Percentiles rank a stretch among this genome's conserved stretches.
Evolutionary conservation across 2,888 invertebrate species (phyloP).

Genomic region (Andrena hattorfiana): DNA sequence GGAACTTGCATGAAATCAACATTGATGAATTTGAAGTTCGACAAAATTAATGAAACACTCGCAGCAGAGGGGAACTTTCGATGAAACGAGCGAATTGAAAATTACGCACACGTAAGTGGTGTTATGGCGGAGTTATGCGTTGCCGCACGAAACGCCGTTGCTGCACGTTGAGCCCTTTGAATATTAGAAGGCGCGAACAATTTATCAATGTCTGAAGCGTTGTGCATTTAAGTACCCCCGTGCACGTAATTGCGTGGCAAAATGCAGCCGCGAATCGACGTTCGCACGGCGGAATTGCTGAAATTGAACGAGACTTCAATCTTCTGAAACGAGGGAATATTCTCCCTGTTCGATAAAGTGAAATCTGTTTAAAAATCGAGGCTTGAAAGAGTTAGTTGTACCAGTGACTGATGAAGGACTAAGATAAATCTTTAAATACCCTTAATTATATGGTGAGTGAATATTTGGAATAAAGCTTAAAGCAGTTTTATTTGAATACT

Average conservation of each 20-base stretch:
- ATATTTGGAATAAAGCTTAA: too few relatives aligned
- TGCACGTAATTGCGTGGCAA: conserved; percentile 26
- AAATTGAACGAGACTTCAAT: not conserved
- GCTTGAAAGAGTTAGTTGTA: too few relatives aligned
- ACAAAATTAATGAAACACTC: conserved; percentile 36
- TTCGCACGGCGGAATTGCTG: not conserved
- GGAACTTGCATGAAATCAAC: conserved; percentile 6
- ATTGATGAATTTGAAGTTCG: not conserved
- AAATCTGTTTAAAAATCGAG: not conserved
- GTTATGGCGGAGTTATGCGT: not conserved
- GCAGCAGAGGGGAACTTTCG: conserved; percentile 12
- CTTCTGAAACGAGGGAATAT: not conserved
- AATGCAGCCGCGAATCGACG: conserved; percentile 18
- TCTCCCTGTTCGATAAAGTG: not conserved
- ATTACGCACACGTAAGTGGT: conserved; percentile 21
- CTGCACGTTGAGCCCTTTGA: conserved; percentile 23
- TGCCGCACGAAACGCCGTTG: conserved; percentile 7
- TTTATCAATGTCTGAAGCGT: conserved; percentile 47
- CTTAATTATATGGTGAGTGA: too few relatives aligned
- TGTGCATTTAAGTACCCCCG: conserved; percentile 27
- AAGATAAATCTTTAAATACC: too few relatives aligned
- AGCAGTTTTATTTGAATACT: too few relatives aligned
- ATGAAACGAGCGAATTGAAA: conserved; percentile 35
- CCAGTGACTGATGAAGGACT: too few relatives aligned
- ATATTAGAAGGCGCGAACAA: conserved; percentile 35